Percentiles rank a stretch among this genome's conserved stretches.
Evolutionary conservation across 2,113 vertebrate species (phyloP).

Genomic region (Mandrillus leucophaeus): DNA sequence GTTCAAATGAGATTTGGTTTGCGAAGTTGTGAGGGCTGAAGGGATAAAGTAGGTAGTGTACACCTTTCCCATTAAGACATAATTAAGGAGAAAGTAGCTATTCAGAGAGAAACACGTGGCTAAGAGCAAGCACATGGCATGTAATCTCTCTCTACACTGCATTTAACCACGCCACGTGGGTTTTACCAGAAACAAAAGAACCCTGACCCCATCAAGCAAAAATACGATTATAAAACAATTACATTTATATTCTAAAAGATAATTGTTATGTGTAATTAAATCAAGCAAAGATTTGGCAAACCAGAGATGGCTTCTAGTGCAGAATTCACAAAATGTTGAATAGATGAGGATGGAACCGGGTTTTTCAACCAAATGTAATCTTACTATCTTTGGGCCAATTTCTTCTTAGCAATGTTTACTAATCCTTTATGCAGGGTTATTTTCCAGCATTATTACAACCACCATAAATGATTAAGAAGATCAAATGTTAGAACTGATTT

Average conservation of each 20-base stretch:
- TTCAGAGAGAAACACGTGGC: fast-evolving
- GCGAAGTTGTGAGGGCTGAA: not conserved
- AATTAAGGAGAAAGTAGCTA: not conserved
- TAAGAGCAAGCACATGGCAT: not conserved
- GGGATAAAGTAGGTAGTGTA: not conserved
- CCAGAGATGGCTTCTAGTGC: not conserved
- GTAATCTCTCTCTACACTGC: fast-evolving
- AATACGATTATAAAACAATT: not conserved
- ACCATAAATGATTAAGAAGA: slow-evolving; percentile 52
- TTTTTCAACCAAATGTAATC: not conserved
- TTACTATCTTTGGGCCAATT: slow-evolving; percentile 12
- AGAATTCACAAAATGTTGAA: not conserved
- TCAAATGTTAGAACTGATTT: slow-evolving; percentile 63
- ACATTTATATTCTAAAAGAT: not conserved
- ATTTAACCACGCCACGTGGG: not conserved
- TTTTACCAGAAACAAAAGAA: not conserved
- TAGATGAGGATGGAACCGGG: not conserved
- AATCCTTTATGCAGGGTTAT: slow-evolving; percentile 26
- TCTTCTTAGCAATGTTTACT: slow-evolving; percentile 37
- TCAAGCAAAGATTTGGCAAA: not conserved
- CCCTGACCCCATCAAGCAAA: not conserved
- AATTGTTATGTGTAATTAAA: not conserved
- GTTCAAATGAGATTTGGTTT: not conserved
- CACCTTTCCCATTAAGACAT: not conserved
- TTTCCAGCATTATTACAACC: slow-evolving; percentile 28